Base-by-base conservation (phyloP, 2,888 invertebrate species). In the Thereva nobilitata region DNA sequence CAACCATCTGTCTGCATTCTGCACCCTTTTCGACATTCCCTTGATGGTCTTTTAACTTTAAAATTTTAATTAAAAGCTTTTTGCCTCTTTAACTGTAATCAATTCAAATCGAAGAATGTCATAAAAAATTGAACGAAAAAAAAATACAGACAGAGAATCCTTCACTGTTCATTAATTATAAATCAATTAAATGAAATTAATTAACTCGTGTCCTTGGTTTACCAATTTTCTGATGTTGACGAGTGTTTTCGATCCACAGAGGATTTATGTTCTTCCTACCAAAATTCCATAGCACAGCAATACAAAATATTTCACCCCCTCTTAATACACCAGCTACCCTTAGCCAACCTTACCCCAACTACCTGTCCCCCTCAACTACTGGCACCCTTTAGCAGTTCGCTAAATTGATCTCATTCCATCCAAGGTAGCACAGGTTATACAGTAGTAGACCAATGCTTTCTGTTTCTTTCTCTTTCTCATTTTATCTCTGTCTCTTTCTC, bases 201-300 rank as follows among this genome's bases (percentile, higher is more conserved):
- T 61, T 61, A 61, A 61, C 61, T 61, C 61, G 50, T 61, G 61
- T 61, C 61, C 61, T 61, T 61, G 61, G 61, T 61, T 61, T 61
- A 61, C 61, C 61, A 61, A 61, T 61, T 61, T 61, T 61, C 61
- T 61, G 61, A 61, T 61, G 61, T 61, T 61, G 61, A 61, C 61
- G 61, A 61, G 61, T 61, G 61, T 61, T 61, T 61, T 50, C 61
- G 61, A 61, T 61, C 61, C 50, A 35, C 61, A 61, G 49, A 61
- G 61, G 61, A 61, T 61, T 61, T 61, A 61, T 61, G 61, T 50
- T 61, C 49, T 61, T 61, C 50, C 61, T 23, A 23, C 49, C 50
- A 50, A 61, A 59, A 61, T 61, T 50, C 61, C 49, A 61, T 40
- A 41, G 61, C 61, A 49, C 10, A 12, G 40, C 41, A 61, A 34